Evolutionary conservation across 2,113 vertebrate genomes (phyloP), one percentile per base, ranked within the genome.

Genomic region (Ceyx margarethae): DNA sequence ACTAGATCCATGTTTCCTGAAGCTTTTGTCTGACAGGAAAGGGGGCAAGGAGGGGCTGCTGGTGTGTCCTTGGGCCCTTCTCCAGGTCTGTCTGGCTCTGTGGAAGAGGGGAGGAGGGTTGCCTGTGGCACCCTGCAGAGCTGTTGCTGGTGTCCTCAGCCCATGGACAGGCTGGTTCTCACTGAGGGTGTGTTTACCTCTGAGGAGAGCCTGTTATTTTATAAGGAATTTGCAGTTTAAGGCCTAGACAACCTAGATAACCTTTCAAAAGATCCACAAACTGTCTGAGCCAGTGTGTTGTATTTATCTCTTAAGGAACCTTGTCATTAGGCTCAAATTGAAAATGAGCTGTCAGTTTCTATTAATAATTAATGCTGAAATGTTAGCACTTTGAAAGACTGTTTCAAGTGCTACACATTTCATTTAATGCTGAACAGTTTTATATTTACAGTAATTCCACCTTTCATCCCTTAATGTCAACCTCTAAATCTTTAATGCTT

Each of bases 361-460:
- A 91, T 98, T 97, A 98, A 98, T 98, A 97, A 98, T 98, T 98
- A 96, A 98, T 97, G 96, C 66, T 31, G 71, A 97, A 97, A 95
- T 95, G 94, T 96, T 97, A 94, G 95, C 96, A 91, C 95, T 97
- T 95, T 94, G 97, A 97, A 94, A 96, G 95, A 96, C 95, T 94
- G 96, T 97, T 97, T 96, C 95, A 94, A 97, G 95, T 94, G 94
- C 96, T 96, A 95, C 96, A 84, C 95, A 92, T 97, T 96, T 95
- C 91, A 97, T 97, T 97, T 98, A 97, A 97, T 95, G 97, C 95
- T 97, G 97, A 97, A 96, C 95, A 97, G 93, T 71, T 90, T 97
- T 97, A 93, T 97, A 97, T 97, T 98, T 98, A 97, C 97, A 95
- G 96, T 97, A 97, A 98, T 97, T 96, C 95, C 96, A 97, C 97